Evolutionary conservation across 2,113 vertebrate genomes (phyloP), one percentile per base, ranked within the genome.

Genomic region (western clawed frog (Xenopus tropicalis)): DNA sequence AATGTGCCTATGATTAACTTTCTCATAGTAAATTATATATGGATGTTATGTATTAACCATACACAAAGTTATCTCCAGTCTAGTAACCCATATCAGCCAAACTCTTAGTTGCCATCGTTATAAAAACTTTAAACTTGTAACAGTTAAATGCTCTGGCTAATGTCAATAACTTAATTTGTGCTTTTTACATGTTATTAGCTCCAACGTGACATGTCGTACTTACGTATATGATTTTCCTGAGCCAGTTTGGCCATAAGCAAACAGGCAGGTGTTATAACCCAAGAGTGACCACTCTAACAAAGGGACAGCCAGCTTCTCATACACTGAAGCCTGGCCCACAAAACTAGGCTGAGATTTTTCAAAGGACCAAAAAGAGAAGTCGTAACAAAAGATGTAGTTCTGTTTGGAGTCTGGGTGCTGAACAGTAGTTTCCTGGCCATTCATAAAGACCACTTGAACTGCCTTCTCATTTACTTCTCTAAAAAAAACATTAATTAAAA

Each of bases 211-310:
- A 24, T 9, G 4, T 14, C 11, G 6, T 21, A 79, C 96, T 90
- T 82, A 98, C 96, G 97, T 99, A 78, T 99, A 99, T 0, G 97
- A 99, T 79, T 99, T 99, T 68, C 97, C 97, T 68, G 97, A 97
- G 46, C 97, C 97, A 0, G 97, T 99, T 84, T 99, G 97, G 0
- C 97, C 96, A 2, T 98, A 99, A 16, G 97, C 96, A 81, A 99
- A 99, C 42, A 99, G 87, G 70, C 97, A 98, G 44, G 94, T 86
- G 4, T 99, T 99, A 73, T 94, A 99, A 19, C 97, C 97, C 77
- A 96, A 92, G 25, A 98, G 93, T 43, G 96, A 93, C 81, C 91
- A 88, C 58, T 94, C 88, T 0, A 99, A 87, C 46, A 99, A 89
- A 0, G 96, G 96, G 11, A 84, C 79, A 0, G 91, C 97, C 63